Conservation (phyloP, 2,888 invertebrate species). For the Stramonita haemastoma region DNA sequence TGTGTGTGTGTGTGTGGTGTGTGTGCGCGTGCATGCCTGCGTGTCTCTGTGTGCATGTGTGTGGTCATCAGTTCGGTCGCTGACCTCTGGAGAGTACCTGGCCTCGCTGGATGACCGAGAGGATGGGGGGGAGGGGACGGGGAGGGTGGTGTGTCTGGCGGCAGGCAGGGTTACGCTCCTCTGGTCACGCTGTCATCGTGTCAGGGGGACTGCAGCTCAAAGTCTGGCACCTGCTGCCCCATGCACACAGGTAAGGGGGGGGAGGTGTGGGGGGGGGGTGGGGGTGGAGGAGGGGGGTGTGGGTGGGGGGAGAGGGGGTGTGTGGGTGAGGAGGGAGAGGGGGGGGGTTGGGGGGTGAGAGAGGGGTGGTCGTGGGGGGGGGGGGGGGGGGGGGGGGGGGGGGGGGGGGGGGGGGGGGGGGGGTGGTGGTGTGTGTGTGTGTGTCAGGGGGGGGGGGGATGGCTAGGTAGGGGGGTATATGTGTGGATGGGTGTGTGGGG, state of each 20-base stretch:
- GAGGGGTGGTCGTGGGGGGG: too few species aligned
- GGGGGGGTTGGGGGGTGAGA: too few species aligned
- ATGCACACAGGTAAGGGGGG: neutral
- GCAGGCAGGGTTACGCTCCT: constrained; percentile 47
- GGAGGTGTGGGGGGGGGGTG: neutral
- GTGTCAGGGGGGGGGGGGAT: too few species aligned
- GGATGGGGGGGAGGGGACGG: constrained; percentile 59
- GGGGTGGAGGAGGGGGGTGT: neutral
- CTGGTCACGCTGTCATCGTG: constrained; percentile 55
- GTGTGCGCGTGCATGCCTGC: neutral
- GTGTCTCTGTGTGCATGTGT: neutral
- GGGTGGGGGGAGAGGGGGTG: neutral
- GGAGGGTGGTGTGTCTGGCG: constrained; percentile 64
- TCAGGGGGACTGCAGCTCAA: constrained; percentile 69
- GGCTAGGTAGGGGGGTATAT: too few species aligned
- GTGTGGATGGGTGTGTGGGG: too few species aligned
- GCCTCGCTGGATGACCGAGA: constrained; percentile 60
- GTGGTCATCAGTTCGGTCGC: constrained; percentile 51
- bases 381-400: too few species aligned
- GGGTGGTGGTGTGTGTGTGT: too few species aligned
- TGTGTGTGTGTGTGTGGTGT: neutral
- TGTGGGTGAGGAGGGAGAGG: too few species aligned
- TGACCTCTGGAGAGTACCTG: constrained; percentile 57
- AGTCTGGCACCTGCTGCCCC: constrained; percentile 56
- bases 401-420: too few species aligned